Percentiles rank a stretch among this genome's conserved stretches.
phyloP scores from a whole-genome alignment of 2,797 vertebrate species.

The Acipenser oxyrinchus region DNA sequence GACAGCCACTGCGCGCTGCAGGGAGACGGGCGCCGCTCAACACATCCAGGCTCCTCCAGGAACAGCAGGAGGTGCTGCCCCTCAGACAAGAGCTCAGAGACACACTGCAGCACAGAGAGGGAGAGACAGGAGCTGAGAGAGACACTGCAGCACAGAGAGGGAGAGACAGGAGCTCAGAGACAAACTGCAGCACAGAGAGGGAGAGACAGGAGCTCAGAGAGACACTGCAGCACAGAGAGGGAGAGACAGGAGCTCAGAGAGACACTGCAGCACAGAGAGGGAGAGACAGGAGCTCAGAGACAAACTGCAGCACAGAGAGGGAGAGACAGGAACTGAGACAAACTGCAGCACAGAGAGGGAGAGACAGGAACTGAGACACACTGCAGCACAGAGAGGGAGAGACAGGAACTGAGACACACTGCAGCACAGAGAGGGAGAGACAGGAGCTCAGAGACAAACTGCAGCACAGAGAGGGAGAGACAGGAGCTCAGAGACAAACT shows the following conservation, averaged over 20 bases:
- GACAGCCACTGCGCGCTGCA: conserved; percentile 66
- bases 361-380: too few relatives aligned
- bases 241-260: too few relatives aligned
- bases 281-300: conserved; percentile 62
- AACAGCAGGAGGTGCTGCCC: conserved; percentile 68
- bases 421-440: too few relatives aligned
- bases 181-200: neutral
- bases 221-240: too few relatives aligned
- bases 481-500: neutral
- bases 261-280: neutral
- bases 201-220: neutral
- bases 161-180: conserved; percentile 59
- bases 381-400: neutral
- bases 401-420: neutral
- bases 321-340: neutral
- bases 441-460: too few relatives aligned
- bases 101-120: neutral
- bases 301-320: neutral
- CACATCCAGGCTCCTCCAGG: conserved; percentile 52
- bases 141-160: too few relatives aligned
- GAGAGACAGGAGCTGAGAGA: neutral
- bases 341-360: neutral
- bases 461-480: neutral
- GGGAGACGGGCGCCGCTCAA: conserved; percentile 20
- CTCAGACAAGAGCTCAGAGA: conserved; percentile 67